Base-by-base conservation (phyloP, 2,888 invertebrate species). In the Stramonita haemastoma region DNA sequence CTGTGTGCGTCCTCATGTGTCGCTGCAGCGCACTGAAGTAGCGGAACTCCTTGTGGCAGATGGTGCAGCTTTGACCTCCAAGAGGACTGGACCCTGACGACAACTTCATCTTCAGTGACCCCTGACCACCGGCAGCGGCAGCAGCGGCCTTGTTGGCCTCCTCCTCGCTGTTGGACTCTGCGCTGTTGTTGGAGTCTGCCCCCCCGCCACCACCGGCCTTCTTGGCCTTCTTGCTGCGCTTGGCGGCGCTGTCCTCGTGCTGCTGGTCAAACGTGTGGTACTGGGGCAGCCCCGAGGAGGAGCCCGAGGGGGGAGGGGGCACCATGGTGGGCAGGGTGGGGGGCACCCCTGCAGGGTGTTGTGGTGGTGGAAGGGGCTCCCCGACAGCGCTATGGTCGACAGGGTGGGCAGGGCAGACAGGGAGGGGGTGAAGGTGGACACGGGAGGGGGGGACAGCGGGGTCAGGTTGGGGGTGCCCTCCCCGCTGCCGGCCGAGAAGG, bases 311-410 rank as follows among this genome's bases (percentile, higher is more conserved):
- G 6, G 89, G 89, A 8, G 89, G 89, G 85, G 89, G 89, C 56
- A 89, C 89, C 89, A 89, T 89, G 56, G 89, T 89, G 57, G 89
- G 89, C 56, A 89, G 57, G 29, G 89, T 89, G 70, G 89, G 89
- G 29, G 89, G 89, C 60, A 66, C 66, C 6, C 66, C 89, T 85
- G 85, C 34, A 85, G 73, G 32, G 22, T n/a, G 32, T 36, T 36
- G 60, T 34, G 88, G 34, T 81, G 81, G 36, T 83, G 81, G 60
- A 89, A 89, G 83, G 85, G 85, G 46, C 66, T 73, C 73, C 85
- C 84, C 4, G 84, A 56, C 84, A 84, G 77, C 26, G 85, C 84
- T n/a, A 85, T 89, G 73, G 89, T 89, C 17, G 85, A 84, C 73
- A 77, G 34, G 6, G 73, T 22, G 4, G 85, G 66, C n/a, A 57